Conservation (phyloP, 2,888 invertebrate species). For the Heteromyza rotundicornis region DNA sequence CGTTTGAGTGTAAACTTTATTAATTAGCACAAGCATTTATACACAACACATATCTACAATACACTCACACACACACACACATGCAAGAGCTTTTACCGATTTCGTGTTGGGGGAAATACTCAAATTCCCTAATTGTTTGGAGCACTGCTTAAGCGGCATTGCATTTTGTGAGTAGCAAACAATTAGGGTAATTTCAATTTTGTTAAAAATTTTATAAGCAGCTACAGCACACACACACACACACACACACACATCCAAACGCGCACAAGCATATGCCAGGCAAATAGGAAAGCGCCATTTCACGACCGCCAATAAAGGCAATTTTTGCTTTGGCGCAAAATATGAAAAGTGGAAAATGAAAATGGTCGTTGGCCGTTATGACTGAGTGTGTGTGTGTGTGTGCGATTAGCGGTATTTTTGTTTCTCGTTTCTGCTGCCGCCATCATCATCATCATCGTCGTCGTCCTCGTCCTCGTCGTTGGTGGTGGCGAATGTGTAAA, state of each 20-base stretch:
- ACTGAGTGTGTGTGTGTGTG: conserved; percentile 11
- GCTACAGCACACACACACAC: conserved; percentile 12
- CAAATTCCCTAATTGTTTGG: conserved; percentile 52
- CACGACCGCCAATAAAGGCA: background rate
- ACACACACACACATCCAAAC: background rate
- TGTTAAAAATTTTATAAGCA: conserved; percentile 58
- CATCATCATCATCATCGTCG: background rate
- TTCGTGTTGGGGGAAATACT: background rate
- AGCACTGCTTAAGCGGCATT: conserved; percentile 1
- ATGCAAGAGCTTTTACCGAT: background rate
- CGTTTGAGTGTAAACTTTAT: conserved; percentile 8
- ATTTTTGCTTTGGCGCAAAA: background rate
- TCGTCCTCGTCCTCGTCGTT: background rate
- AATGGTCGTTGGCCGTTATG: background rate
- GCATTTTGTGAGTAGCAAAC: conserved; percentile 41
- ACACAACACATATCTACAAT: conserved; percentile 19
- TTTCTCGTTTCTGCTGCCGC: background rate
- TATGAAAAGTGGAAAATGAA: background rate
- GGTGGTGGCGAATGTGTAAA: conserved; percentile 12
- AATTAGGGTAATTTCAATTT: conserved; percentile 61
- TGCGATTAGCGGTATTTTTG: background rate
- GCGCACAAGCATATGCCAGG: background rate
- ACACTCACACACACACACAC: conserved; percentile 12
- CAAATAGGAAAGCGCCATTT: background rate
- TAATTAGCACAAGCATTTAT: conserved; percentile 15